Evolutionary conservation across 2,113 vertebrate species (phyloP).

Genomic region (Beaufortia kweichowensis): DNA sequence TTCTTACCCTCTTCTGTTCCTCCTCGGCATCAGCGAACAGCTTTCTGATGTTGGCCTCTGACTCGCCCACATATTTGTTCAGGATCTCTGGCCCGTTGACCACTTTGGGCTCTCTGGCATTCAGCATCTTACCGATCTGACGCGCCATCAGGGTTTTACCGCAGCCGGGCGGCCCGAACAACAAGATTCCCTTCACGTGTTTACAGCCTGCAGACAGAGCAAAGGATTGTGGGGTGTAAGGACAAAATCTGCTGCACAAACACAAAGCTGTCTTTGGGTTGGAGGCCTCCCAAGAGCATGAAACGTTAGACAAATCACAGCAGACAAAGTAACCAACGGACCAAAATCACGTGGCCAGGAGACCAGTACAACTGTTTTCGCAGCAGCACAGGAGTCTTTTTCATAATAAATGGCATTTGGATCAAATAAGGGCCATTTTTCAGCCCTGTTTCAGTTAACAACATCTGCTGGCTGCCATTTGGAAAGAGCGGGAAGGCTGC

Average conservation of each 20-base stretch:
- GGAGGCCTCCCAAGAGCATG: not conserved
- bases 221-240: not conserved
- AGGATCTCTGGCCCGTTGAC: constrained; percentile 97
- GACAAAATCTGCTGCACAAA: not conserved
- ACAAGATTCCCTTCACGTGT: constrained; percentile 94
- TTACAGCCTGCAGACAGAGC: constrained; percentile 84
- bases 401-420: not conserved
- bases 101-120: constrained; percentile 93
- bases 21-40: constrained; percentile 97
- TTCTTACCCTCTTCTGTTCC: constrained; percentile 91
- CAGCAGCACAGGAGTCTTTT: not conserved
- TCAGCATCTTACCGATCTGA: constrained; percentile 98
- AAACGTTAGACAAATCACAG: not conserved
- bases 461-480: constrained; percentile 77
- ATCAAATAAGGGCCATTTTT: constrained; percentile 43
- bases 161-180: constrained; percentile 94
- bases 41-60: constrained; percentile 95
- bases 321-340: not conserved
- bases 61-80: constrained; percentile 97
- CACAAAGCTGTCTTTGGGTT: not conserved
- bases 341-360: not conserved
- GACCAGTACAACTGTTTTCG: constrained; percentile 10
- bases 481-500: constrained; percentile 45
- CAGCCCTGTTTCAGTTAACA: constrained; percentile 63
- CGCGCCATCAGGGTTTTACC: constrained; percentile 97